Evolutionary conservation across 2,113 vertebrate genomes (phyloP).

Genomic region (Smithornis capensis): DNA sequence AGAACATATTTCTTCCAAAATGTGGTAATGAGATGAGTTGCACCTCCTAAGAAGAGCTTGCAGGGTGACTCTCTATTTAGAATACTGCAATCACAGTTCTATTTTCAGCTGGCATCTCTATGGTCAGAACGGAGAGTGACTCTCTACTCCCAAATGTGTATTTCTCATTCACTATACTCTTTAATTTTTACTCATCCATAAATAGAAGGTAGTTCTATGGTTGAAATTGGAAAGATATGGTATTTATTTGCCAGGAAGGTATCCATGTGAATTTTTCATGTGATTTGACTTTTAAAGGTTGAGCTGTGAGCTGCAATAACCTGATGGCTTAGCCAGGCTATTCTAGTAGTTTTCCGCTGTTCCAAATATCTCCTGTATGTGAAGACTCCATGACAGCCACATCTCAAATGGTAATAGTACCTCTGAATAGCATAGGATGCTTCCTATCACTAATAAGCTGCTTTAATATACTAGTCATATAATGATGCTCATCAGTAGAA

Average conservation of each 20-base stretch:
- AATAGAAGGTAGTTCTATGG: neutral
- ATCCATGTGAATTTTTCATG: neutral
- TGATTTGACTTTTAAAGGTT: slow-evolving; percentile 8
- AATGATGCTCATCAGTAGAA: slow-evolving; percentile 50
- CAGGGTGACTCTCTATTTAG: slow-evolving; percentile 61
- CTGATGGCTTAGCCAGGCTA: slow-evolving; percentile 3
- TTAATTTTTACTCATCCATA: slow-evolving; percentile 27
- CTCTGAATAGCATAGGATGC: neutral
- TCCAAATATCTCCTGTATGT: slow-evolving; percentile 27
- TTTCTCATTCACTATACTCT: slow-evolving; percentile 26
- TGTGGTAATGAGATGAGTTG: slow-evolving; percentile 68
- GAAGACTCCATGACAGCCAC: slow-evolving; percentile 24
- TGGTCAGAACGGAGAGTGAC: slow-evolving; percentile 32
- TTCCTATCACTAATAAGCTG: slow-evolving; percentile 52
- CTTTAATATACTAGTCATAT: slow-evolving; percentile 39
- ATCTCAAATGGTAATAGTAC: slow-evolving; percentile 22
- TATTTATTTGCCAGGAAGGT: neutral
- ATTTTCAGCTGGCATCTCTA: slow-evolving; percentile 42
- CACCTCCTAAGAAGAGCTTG: slow-evolving; percentile 63
- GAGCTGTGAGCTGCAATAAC: neutral
- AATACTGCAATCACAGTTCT: slow-evolving; percentile 57
- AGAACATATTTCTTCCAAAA: slow-evolving; percentile 67
- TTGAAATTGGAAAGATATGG: neutral
- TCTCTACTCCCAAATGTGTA: neutral
- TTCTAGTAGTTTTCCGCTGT: slow-evolving; percentile 43